Evolutionary conservation across 1,140 invertebrate species (phyloP), one percentile per base, ranked within the genome.

Genomic region (Choristoneura fumiferana): DNA sequence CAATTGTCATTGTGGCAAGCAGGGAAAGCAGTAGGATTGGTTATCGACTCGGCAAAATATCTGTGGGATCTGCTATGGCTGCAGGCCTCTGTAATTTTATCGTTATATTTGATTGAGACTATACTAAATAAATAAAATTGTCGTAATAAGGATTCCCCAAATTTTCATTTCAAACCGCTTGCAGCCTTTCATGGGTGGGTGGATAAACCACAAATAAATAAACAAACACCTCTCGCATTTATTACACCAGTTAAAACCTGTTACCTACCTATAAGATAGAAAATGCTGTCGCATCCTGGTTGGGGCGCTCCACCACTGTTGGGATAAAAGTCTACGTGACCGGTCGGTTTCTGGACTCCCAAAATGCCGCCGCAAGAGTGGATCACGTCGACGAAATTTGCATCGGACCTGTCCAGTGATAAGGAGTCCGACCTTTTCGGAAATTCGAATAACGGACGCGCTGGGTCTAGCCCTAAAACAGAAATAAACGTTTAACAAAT

Each of bases 41-140:
- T 84, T 5, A 94, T 91, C 14, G 92, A 93, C 76, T 94, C 92
- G 0, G 90, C 92, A 60, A 92, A 94, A 65, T 93, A 94, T 37
- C 91, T 76, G 60, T 93, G 92, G 0, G 93, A 91, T 58, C 93
- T 84, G 61, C 92, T 91, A 66, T 94, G 94, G 69, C 93, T 94
- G 67, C 93, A 94, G 15, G 92, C 92, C 63, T 93, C 93, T 94
- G 65, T 14, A 69, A 71, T 13, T 54, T 35, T 0, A n/a, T n/a
- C n/a, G n/a, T n/a, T n/a, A n/a, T n/a, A n/a, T n/a, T n/a, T n/a
- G n/a, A n/a, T n/a, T n/a, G n/a, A n/a, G n/a, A n/a, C n/a, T n/a
- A n/a, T n/a, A n/a, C n/a, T n/a, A n/a, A n/a, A n/a, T n/a, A n/a
- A n/a, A n/a, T n/a, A n/a, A n/a, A n/a, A n/a, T n/a, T n/a, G n/a